Evolutionary conservation across 1,140 invertebrate genomes (phyloP), one percentile per base, ranked within the genome.

Genomic region (Tachypleus tridentatus): DNA sequence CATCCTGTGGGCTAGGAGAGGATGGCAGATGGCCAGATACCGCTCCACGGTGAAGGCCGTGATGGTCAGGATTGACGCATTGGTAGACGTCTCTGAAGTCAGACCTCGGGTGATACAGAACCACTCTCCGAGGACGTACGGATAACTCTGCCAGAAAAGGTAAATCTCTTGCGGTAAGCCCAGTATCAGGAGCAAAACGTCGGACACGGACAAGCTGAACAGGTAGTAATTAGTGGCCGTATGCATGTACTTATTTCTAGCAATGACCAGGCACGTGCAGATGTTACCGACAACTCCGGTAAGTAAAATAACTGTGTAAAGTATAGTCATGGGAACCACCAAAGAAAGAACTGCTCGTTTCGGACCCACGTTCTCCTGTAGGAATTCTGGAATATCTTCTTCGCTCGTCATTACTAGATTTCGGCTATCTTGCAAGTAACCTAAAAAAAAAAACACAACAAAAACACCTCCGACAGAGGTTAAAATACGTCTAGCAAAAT

Each of bases 11-110:
- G 88, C 86, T 70, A 88, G 78, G 69, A 96, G 87, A 1, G 93
- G 92, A 75, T 93, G 87, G 76, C 92, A 95, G 69, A 97, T 95
- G 8, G 91, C 93, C 48, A 96, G 83, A 76, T 96, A 97, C 60
- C 94, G 78, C 75, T 97, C 94, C 4, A 95, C 83, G 0, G 93
- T 97, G 77, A 98, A 98, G 4, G 91, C 89, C 0, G 88, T 90
- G 60, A 94, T 93, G 5, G 89, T 93, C 59, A 97, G 80, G 0
- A 97, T 88, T 0, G 93, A 94, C 0, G 93, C 92, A 75, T 96
- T 93, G 4, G 91, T 89, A 0, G 91, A 93, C 4, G 88, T 92
- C 75, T 97, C 93, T 0, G 89, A 86, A 2, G 89, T 82, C 52
- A 93, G 80, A 1, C 88, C 88, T 64, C 90, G 84, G 51, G 92